Evolutionary conservation across 2,113 vertebrate genomes (phyloP), one percentile per base, ranked within the genome.

Genomic region (Chaetorhynchus papuensis): DNA sequence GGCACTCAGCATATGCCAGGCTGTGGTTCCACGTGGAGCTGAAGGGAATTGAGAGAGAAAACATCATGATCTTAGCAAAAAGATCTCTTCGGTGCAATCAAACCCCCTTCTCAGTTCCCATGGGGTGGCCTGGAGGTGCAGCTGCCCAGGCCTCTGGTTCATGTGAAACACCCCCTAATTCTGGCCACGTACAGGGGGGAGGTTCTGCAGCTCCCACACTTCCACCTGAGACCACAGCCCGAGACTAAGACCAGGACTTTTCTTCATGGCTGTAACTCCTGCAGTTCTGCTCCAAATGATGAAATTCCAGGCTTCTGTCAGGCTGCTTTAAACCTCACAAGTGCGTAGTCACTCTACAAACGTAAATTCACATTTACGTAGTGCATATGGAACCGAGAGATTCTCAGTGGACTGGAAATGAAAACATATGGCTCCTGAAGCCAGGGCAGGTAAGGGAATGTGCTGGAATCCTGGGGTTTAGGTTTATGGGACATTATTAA

Each of bases 1-100:
- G 72, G 89, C 83, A 57, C 63, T 9, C 75, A 93, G 84, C 95
- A 96, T 97, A 96, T 96, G 96, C 13, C 88, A 52, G 39, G 39
- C 39, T 39, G 39, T 82, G 94, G 24, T 59, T 76, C 80, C 79
- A 37, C 68, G 4, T 57, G 47, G 57, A 81, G 64, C 78, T 93
- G 53, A 81, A 41, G 69, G 64, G 81, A 93, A 88, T 35, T 74
- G 59, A 52, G 30, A 22, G 23, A 41, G 90, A 56, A 87, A 81
- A 81, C 42, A 15, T 20, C 57, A 31, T 16, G 27, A 13, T 77
- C 11, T 12, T 42, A 53, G 66, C 65, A 75, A 83, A 83, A 83
- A 24, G 22, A 59, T 45, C 18, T 61, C 63, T 59, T 27, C 57
- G 61, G 19, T 72, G 3, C 18, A 30, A 7, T 4, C 45, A 63